Percentiles rank a stretch among this genome's conserved stretches.
phyloP scores from a whole-genome alignment of 2,113 vertebrate species.

The Ptyas mucosa region DNA sequence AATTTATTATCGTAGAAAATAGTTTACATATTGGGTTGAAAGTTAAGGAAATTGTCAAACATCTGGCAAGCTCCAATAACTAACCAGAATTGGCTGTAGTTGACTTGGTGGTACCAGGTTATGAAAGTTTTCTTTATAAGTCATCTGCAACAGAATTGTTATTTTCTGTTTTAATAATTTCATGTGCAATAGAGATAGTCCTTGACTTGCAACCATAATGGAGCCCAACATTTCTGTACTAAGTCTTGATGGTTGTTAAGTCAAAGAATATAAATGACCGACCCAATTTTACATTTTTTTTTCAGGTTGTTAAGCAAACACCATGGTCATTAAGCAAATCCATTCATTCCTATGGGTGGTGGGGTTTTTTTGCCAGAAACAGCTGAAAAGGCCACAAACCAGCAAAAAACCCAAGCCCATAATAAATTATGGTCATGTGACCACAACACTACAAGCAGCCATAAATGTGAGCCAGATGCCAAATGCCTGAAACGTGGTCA shows the following conservation, averaged over 20 bases:
- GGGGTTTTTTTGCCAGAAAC: background rate
- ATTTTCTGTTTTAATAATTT: background rate
- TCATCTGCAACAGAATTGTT: background rate
- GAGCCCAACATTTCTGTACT: background rate
- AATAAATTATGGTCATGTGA: background rate
- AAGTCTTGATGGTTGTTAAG: background rate
- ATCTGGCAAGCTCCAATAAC: background rate
- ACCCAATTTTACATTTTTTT: background rate
- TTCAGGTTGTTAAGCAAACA: background rate
- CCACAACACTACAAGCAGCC: background rate
- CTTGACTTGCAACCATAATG: background rate
- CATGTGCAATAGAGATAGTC: background rate
- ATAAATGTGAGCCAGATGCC: background rate
- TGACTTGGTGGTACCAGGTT: background rate
- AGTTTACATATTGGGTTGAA: background rate
- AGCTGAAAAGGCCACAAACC: background rate
- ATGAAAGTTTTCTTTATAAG: background rate
- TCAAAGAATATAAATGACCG: background rate
- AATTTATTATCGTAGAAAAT: background rate
- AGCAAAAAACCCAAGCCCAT: background rate
- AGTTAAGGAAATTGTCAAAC: background rate
- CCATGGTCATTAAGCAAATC: background rate
- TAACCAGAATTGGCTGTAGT: background rate
- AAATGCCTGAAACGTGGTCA: background rate
- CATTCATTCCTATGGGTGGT: background rate